phyloP scores from a whole-genome alignment of 2,797 vertebrate species.

The Amazona ochrocephala region DNA sequence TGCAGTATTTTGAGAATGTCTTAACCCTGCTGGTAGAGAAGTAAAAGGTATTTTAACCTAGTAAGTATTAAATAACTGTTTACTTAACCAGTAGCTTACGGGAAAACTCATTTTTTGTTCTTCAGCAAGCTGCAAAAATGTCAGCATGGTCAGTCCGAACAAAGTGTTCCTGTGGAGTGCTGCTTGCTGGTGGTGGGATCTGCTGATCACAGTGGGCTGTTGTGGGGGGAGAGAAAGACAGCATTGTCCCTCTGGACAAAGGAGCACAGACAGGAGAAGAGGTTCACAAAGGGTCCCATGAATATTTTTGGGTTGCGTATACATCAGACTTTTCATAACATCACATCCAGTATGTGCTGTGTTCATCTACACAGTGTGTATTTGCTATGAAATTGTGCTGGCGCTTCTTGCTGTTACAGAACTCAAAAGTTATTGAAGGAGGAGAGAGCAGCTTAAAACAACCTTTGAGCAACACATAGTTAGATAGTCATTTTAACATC shows the following conservation, averaged over 20 bases:
- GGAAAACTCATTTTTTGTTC: conserved; percentile 48
- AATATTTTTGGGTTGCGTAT: conserved; percentile 14
- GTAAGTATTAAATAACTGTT: conserved; percentile 46
- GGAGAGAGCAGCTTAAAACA: background rate
- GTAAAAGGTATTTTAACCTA: conserved; percentile 36
- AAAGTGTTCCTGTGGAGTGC: background rate
- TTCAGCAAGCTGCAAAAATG: background rate
- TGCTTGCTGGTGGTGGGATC: background rate
- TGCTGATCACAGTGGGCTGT: conserved; percentile 40
- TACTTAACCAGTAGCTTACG: conserved; percentile 4
- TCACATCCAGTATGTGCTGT: background rate
- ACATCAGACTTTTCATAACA: background rate
- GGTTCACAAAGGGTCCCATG: conserved; percentile 16
- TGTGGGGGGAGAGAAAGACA: conserved; percentile 63
- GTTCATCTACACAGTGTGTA: background rate
- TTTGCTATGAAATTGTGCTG: background rate
- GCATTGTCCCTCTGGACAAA: conserved; percentile 39
- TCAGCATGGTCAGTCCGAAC: background rate
- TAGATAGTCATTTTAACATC: background rate
- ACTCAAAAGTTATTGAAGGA: background rate
- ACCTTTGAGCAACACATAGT: background rate
- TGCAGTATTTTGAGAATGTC: background rate
- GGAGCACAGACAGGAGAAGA: conserved; percentile 18
- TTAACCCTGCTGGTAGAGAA: background rate
- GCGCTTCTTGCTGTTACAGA: background rate